These are phyloP conservation scores for Nautilus pompilius DNA, from an alignment of 1,140 invertebrate genomes.

Conservation along the genomic window DNA sequence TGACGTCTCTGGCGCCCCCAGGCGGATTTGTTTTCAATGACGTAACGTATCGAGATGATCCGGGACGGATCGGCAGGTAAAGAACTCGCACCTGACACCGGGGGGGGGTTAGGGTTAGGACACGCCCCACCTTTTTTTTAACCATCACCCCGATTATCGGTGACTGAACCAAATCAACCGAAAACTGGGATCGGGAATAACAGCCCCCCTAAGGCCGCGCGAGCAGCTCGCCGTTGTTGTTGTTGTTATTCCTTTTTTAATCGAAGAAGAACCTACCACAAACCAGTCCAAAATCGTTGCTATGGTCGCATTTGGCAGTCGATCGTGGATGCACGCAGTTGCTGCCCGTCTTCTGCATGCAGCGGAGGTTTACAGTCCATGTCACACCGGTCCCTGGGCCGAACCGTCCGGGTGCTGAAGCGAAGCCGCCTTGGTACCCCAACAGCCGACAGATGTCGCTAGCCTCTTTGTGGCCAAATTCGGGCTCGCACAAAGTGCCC, in stretches of 20 bases:
- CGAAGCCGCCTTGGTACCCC: constrained; percentile 53
- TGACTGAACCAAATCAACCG: background rate
- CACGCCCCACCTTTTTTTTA: background rate
- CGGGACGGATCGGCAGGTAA: too few species aligned
- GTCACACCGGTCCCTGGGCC: constrained; percentile 21
- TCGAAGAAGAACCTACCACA: constrained; percentile 23
- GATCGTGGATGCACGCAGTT: constrained; percentile 14
- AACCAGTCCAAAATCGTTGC: constrained; percentile 23
- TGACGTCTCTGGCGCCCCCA: too few species aligned
- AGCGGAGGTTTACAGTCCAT: constrained; percentile 29
- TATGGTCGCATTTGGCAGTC: constrained; percentile 13
- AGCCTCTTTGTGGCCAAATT: constrained; percentile 81
- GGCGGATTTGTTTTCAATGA: too few species aligned
- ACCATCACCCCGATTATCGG: background rate
- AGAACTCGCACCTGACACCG: too few species aligned
- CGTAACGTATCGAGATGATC: too few species aligned
- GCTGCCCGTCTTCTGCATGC: constrained; percentile 11
- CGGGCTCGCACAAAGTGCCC: constrained; percentile 87
- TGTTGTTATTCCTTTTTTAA: background rate
- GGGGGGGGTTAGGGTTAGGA: too few species aligned
- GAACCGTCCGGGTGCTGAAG: constrained; percentile 23
- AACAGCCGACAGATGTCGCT: constrained; percentile 76
- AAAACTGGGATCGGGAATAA: too few species aligned
- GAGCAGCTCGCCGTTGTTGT: too few species aligned
- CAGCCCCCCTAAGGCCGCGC: too few species aligned